A percentile compares a stretch with the other conserved stretches of the same genome.
phyloP scores from a whole-genome alignment of 2,113 vertebrate species.

The Pampusana beccarii region DNA sequence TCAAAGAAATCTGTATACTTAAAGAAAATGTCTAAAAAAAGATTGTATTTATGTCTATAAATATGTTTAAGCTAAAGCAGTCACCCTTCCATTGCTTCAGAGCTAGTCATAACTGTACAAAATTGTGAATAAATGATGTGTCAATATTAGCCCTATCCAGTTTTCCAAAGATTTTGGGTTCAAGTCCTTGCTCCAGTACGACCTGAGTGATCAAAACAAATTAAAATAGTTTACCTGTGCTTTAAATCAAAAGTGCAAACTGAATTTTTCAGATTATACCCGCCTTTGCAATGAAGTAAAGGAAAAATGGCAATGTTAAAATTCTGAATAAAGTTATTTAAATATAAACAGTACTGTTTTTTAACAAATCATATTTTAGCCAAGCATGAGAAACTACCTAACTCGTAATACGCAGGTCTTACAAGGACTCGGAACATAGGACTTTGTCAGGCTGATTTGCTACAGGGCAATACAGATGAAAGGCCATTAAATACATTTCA shows the following conservation, averaged over 20 bases:
- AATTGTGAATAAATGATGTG: background rate
- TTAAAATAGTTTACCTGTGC: background rate
- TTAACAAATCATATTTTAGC: background rate
- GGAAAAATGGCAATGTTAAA: background rate
- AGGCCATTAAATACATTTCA: background rate
- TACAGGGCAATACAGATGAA: background rate
- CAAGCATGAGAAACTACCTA: background rate
- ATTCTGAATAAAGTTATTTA: background rate
- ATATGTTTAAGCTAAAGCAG: background rate
- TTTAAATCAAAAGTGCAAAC: background rate
- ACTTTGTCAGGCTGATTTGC: background rate
- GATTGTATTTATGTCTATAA: background rate
- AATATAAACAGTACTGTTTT: background rate
- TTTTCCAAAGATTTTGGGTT: background rate
- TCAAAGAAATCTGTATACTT: background rate
- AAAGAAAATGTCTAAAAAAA: background rate
- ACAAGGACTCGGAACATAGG: background rate
- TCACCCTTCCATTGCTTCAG: background rate
- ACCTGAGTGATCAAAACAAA: background rate
- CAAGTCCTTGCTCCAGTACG: background rate
- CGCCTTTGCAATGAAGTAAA: background rate
- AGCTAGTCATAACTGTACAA: background rate
- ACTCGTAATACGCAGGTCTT: background rate
- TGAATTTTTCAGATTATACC: background rate
- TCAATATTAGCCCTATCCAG: background rate